These are phyloP conservation scores for Drosophila multiciliata DNA, from an alignment of 2,888 invertebrate genomes.

Conservation along the genomic window DNA sequence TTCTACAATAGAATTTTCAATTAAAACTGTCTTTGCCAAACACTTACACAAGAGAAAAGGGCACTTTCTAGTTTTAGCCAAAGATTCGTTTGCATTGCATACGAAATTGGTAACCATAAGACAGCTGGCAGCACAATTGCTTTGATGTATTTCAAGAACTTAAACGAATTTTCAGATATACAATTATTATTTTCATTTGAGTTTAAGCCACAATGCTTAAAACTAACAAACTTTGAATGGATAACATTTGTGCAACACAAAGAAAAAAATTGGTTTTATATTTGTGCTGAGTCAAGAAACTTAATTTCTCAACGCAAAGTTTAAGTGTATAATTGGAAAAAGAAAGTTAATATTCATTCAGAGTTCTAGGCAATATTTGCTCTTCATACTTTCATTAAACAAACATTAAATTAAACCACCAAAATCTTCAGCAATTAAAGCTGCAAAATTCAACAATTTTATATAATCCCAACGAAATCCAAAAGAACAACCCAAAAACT, in stretches of 20 bases:
- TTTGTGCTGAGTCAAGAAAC: neutral
- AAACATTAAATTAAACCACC: neutral
- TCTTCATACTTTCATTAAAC: neutral
- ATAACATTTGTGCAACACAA: neutral
- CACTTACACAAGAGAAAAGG: neutral
- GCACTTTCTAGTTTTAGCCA: constrained; percentile 30
- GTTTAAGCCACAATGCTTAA: constrained; percentile 5
- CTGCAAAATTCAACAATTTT: constrained; percentile 45
- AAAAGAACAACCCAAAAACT: constrained; percentile 16
- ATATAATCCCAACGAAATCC: neutral
- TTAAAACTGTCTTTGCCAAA: constrained; percentile 52
- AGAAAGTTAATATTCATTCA: constrained; percentile 30
- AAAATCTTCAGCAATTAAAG: constrained; percentile 36
- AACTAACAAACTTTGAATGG: neutral
- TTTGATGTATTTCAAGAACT: constrained; percentile 18
- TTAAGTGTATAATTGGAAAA: constrained; percentile 26
- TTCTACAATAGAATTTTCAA: constrained; percentile 59
- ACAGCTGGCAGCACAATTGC: constrained; percentile 21
- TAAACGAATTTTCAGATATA: constrained; percentile 16
- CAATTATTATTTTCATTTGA: neutral
- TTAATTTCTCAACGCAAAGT: constrained; percentile 34
- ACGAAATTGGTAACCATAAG: constrained; percentile 49
- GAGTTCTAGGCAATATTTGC: constrained; percentile 3
- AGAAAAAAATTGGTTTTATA: neutral
- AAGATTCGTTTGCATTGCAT: constrained; percentile 43